Conservation (phyloP, 23 tunicate species). For the Phallusia fumigata region DNA sequence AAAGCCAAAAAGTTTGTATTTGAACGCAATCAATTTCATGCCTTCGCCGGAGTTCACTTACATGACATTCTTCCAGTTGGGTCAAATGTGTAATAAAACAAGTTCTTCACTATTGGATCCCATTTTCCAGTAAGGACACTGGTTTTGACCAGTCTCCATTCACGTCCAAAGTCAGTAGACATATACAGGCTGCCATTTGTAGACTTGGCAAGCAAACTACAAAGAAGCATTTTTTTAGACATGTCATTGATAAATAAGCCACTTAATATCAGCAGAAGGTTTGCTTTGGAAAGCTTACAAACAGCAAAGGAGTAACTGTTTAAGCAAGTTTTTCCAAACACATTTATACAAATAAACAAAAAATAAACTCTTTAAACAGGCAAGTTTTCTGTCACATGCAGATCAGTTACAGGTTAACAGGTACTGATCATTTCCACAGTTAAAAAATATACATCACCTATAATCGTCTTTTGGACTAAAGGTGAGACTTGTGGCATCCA, state of each 20-base stretch:
- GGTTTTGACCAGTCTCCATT: constrained; percentile 39
- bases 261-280: no score
- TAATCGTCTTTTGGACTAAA: constrained; percentile 48
- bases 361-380: no score
- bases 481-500: constrained; percentile 35
- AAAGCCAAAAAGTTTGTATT: background rate
- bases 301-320: no score
- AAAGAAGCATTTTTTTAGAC: no score
- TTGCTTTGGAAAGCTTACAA: no score
- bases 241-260: no score
- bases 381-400: no score
- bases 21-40: background rate
- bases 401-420: no score
- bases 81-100: constrained; percentile 76
- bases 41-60: background rate
- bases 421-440: no score
- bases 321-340: no score
- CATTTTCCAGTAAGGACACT: constrained; percentile 47
- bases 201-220: constrained; percentile 38
- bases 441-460: constrained; percentile 25
- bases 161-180: constrained; percentile 54
- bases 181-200: constrained; percentile 17
- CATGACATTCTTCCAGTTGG: constrained; percentile 49
- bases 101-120: constrained; percentile 63
- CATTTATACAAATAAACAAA: no score